Evolutionary conservation across 2,113 vertebrate genomes (phyloP), one percentile per base, ranked within the genome.

Genomic region (Rhinopomastus cyanomelas): DNA sequence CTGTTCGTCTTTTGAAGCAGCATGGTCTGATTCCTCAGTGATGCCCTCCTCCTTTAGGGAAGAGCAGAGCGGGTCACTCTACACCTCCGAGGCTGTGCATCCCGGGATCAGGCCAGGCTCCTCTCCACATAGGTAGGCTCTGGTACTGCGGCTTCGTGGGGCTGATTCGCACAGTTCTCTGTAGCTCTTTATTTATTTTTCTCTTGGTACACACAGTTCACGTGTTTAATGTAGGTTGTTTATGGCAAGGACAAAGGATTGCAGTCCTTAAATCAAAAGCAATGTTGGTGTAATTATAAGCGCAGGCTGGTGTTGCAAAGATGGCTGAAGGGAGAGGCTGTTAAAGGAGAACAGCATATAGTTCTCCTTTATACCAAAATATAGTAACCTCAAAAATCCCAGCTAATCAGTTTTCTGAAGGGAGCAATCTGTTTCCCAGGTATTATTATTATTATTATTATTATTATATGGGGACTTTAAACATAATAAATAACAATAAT

Each of bases 231-330:
- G 90, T 84, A 56, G 93, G 94, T 96, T 96, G 96, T 97, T 97
- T 97, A 95, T 95, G 78, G 95, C 92, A 46, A 86, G 94, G 94
- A 95, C 94, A 95, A 94, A 94, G 84, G 94, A 97, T 96, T 92
- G 73, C 89, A 96, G 96, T 97, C 95, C 92, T 85, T 97, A 97
- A 97, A 96, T 97, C 96, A 97, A 91, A 94, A 92, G 82, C 55
- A 37, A 68, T 16, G 34, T 72, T 87, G 89, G 91, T 95, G 94
- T 96, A 96, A 97, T 97, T 96, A 96, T 97, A 93, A 94, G 92
- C 19, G 19, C 53, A 52, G 90, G 87, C 87, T 95, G 77, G 56
- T 78, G 74, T 88, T 84, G 80, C 88, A 89, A 94, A 95, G 90
- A 93, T 95, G 92, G 88, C 95, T 96, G 68, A 76, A 76, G 95